These are phyloP conservation scores for Thalpophila matura DNA, from an alignment of 2,888 invertebrate species.

Conservation along the genomic window DNA sequence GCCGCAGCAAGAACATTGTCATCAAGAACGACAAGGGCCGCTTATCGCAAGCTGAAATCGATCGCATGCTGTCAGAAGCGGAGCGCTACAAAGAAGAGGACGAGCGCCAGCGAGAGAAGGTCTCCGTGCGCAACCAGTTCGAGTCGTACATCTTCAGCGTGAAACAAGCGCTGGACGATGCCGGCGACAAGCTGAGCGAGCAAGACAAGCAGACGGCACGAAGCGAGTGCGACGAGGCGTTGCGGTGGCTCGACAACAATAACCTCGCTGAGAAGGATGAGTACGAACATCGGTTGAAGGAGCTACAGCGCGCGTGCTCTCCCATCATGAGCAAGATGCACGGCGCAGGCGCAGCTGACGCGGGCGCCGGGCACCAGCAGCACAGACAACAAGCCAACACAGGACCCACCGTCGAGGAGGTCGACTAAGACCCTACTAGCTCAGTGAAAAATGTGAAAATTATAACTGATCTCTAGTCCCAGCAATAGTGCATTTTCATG, in stretches of 20 bases:
- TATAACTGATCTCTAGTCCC: slow-evolving; percentile 34
- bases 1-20: slow-evolving; percentile 93
- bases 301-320: slow-evolving; percentile 90
- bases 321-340: slow-evolving; percentile 91
- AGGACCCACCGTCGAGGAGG: slow-evolving; percentile 79
- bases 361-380: slow-evolving; percentile 61
- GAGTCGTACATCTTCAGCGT: slow-evolving; percentile 93
- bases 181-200: slow-evolving; percentile 91
- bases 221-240: slow-evolving; percentile 90
- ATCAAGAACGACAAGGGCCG: slow-evolving; percentile 96
- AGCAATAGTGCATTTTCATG: slow-evolving; percentile 37
- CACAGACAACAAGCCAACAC: slow-evolving; percentile 55
- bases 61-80: slow-evolving; percentile 94
- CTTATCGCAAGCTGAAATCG: slow-evolving; percentile 95
- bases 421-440: slow-evolving; percentile 65
- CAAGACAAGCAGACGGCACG: slow-evolving; percentile 92
- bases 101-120: slow-evolving; percentile 92
- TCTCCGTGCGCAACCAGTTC: slow-evolving; percentile 93
- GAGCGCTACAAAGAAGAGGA: slow-evolving; percentile 94
- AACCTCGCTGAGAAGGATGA: slow-evolving; percentile 92
- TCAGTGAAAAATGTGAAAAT: slow-evolving; percentile 1
- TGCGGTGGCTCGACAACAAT: slow-evolving; percentile 94
- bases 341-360: slow-evolving; percentile 83
- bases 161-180: slow-evolving; percentile 92
- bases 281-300: slow-evolving; percentile 91